Evolutionary conservation across 2,113 vertebrate species (phyloP).

Genomic region (Perccottus glenii): DNA sequence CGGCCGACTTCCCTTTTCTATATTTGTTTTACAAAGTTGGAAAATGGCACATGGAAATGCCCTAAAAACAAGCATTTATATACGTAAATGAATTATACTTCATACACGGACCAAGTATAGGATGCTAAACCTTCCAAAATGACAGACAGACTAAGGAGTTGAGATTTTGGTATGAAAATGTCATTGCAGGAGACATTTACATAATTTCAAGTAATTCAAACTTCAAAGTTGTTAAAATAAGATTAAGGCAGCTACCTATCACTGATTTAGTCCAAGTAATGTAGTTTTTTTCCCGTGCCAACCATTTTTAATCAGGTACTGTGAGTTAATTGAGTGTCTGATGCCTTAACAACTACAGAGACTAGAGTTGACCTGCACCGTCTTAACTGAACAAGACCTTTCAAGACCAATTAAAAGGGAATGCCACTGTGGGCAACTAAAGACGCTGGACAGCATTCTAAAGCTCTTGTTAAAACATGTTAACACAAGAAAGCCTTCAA

Average conservation of each 20-base stretch:
- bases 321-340: slow-evolving; percentile 58
- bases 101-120: too few species aligned
- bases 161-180: too few species aligned
- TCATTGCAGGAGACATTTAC: too few species aligned
- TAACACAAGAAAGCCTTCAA: slow-evolving; percentile 14
- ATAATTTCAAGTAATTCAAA: not conserved
- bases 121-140: too few species aligned
- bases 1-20: too few species aligned
- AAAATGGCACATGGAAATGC: too few species aligned
- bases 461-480: slow-evolving; percentile 33
- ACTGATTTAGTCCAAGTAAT: slow-evolving; percentile 8
- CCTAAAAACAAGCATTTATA: too few species aligned
- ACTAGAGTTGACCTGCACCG: slow-evolving; percentile 44
- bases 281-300: slow-evolving; percentile 17
- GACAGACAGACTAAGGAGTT: too few species aligned
- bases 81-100: too few species aligned
- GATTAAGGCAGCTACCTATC: slow-evolving; percentile 2
- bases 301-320: slow-evolving; percentile 15
- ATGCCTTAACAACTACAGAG: slow-evolving; percentile 43
- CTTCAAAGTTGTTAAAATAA: not conserved
- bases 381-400: slow-evolving; percentile 45
- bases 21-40: too few species aligned
- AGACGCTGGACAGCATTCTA: slow-evolving; percentile 17
- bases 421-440: slow-evolving; percentile 29
- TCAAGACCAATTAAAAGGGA: slow-evolving; percentile 65